phyloP scores from a whole-genome alignment of 2,797 vertebrate species.

The Coendou prehensilis region DNA sequence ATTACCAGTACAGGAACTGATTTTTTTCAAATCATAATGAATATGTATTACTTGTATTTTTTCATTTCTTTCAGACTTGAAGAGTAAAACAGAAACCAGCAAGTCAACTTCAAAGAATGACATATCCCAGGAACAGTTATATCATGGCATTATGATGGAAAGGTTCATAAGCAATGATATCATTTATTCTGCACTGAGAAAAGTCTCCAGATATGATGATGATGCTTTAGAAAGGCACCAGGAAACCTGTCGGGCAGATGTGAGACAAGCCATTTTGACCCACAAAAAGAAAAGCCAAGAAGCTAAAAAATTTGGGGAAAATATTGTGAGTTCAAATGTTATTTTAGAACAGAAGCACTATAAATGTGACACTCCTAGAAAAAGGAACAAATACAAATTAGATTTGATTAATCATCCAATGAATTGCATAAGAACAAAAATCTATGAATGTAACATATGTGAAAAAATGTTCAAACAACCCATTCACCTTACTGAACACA shows the following conservation, averaged over 20 bases:
- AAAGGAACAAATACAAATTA: slow-evolving; percentile 75
- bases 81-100: slow-evolving; percentile 57
- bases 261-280: slow-evolving; percentile 55
- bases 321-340: slow-evolving; percentile 61
- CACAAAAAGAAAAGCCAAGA: slow-evolving; percentile 65
- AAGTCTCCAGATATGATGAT: slow-evolving; percentile 40
- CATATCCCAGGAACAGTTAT: slow-evolving; percentile 50
- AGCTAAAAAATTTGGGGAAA: slow-evolving; percentile 58
- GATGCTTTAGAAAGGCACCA: slow-evolving; percentile 44
- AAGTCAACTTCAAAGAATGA: slow-evolving; percentile 38
- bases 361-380: slow-evolving; percentile 68
- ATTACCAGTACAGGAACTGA: neutral
- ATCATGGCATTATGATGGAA: slow-evolving; percentile 57
- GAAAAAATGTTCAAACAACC: slow-evolving; percentile 87
- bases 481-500: slow-evolving; percentile 86
- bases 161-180: slow-evolving; percentile 38
- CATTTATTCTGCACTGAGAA: slow-evolving; percentile 66
- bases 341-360: slow-evolving; percentile 63
- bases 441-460: slow-evolving; percentile 84
- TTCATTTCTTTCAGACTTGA: slow-evolving; percentile 76
- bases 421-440: slow-evolving; percentile 82
- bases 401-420: slow-evolving; percentile 65
- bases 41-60: slow-evolving; percentile 30
- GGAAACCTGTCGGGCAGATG: slow-evolving; percentile 25
- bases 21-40: slow-evolving; percentile 58